A percentile compares a stretch with the other conserved stretches of the same genome.
These are phyloP conservation scores for Myrmecophaga tridactyla DNA, from an alignment of 2,113 vertebrate genomes.

Conservation along the genomic window DNA sequence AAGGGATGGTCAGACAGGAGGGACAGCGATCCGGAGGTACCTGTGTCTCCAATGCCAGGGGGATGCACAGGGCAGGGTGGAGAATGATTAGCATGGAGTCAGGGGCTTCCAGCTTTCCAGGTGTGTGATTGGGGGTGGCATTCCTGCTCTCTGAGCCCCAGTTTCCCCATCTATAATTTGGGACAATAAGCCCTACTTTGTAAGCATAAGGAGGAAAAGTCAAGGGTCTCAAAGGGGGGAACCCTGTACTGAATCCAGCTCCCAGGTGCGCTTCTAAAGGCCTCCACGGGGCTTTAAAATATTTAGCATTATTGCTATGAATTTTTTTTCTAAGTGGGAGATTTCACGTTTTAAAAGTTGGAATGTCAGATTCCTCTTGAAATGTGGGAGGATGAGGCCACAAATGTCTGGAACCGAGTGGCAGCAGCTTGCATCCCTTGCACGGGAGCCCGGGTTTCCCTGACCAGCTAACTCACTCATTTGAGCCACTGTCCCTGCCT, in stretches of 20 bases:
- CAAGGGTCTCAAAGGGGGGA: neutral
- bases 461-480: neutral
- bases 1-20: neutral
- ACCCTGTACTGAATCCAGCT: neutral
- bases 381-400: neutral
- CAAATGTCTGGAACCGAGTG: neutral
- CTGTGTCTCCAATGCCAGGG: neutral
- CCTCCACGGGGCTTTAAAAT: neutral
- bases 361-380: slow-evolving; percentile 1
- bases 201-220: neutral
- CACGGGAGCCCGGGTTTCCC: neutral
- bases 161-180: neutral
- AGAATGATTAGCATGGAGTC: neutral
- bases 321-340: neutral
- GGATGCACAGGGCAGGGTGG: neutral
- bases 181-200: neutral
- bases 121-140: neutral
- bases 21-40: neutral
- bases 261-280: neutral
- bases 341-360: neutral
- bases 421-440: neutral
- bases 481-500: neutral
- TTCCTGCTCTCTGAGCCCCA: neutral
- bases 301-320: neutral
- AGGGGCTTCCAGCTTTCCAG: neutral